phyloP scores from a whole-genome alignment of 2,797 vertebrate genomes.

The Chromobotia macracanthus region DNA sequence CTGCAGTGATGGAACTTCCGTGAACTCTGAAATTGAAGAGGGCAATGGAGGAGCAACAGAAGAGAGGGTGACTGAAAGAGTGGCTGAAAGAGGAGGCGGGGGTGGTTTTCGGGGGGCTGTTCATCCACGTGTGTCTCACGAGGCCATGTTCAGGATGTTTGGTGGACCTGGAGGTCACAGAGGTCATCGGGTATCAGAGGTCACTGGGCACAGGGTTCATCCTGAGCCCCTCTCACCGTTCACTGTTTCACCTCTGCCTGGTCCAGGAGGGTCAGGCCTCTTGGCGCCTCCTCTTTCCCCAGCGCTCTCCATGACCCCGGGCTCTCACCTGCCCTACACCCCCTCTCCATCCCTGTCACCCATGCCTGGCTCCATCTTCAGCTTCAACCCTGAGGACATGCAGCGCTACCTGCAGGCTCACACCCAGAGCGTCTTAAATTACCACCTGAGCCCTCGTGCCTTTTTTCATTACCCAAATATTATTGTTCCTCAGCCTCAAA shows the following conservation, averaged over 20 bases:
- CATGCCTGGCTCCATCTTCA: conserved; percentile 90
- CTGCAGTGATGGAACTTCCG: conserved; percentile 89
- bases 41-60: conserved; percentile 62
- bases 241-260: conserved; percentile 85
- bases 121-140: conserved; percentile 83
- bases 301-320: conserved; percentile 87
- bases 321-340: conserved; percentile 86
- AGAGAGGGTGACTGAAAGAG: conserved; percentile 64
- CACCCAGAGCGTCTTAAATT: conserved; percentile 92
- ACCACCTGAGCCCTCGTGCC: conserved; percentile 90
- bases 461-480: conserved; percentile 91
- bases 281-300: conserved; percentile 87
- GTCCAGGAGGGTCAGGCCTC: conserved; percentile 75
- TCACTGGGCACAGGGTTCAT: conserved; percentile 80
- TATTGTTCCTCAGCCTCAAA: conserved; percentile 87
- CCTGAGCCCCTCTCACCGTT: conserved; percentile 88
- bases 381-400: conserved; percentile 94
- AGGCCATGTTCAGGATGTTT: conserved; percentile 86
- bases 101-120: conserved; percentile 71
- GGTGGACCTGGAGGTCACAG: conserved; percentile 70
- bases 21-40: conserved; percentile 89
- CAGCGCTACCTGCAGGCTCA: conserved; percentile 93
- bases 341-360: conserved; percentile 88
- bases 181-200: conserved; percentile 45
- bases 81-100: conserved; percentile 62